Evolutionary conservation across 2,797 vertebrate genomes (phyloP).

Genomic region (Alauda arvensis): DNA sequence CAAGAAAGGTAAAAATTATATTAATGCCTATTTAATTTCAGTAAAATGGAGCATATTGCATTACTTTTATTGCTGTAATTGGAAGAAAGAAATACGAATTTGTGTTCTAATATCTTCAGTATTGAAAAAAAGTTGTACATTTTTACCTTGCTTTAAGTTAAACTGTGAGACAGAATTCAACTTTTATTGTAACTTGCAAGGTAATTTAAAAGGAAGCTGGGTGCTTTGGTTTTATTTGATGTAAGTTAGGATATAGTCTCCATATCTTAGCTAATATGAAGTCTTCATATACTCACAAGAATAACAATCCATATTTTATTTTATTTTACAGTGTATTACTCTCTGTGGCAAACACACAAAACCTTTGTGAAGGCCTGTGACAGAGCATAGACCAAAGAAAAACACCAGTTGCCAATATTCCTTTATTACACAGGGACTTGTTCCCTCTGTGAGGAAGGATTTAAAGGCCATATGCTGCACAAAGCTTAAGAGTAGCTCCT

Average conservation of each 20-base stretch:
- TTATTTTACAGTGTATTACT: background rate
- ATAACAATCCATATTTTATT: background rate
- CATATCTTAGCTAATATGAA: background rate
- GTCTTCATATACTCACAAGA: background rate
- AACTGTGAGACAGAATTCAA: background rate
- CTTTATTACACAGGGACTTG: background rate
- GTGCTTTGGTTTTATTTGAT: background rate
- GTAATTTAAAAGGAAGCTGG: background rate
- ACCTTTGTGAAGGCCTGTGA: background rate
- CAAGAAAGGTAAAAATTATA: constrained; percentile 88
- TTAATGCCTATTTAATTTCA: background rate
- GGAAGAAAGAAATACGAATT: background rate
- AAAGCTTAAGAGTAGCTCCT: background rate
- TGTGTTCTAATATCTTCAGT: background rate
- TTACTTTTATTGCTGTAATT: background rate
- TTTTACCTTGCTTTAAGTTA: background rate
- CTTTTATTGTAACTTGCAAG: background rate
- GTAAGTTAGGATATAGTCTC: background rate
- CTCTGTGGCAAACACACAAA: background rate
- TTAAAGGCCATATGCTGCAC: background rate
- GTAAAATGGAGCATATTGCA: background rate
- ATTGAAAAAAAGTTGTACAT: background rate
- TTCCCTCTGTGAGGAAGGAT: background rate
- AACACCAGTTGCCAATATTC: background rate
- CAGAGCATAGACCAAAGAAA: background rate